A percentile compares a stretch with the other conserved stretches of the same genome.
phyloP scores from a whole-genome alignment of 2,888 invertebrate species.

The Dione juno region DNA sequence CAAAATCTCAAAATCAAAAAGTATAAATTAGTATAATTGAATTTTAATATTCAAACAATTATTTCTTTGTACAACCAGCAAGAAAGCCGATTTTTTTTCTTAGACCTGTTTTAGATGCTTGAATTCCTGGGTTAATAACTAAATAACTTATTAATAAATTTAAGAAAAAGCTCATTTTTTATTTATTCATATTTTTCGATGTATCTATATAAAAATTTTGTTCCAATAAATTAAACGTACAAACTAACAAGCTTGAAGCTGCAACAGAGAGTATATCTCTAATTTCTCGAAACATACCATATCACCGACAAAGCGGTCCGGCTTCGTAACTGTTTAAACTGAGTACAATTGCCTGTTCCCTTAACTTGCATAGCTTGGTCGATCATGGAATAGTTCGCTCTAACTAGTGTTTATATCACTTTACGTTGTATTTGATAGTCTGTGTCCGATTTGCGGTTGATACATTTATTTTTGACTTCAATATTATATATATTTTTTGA shows the following conservation, averaged over 20 bases:
- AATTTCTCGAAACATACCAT: constrained; percentile 15
- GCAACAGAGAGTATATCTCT: constrained; percentile 16
- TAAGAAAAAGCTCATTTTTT: too few relatives aligned
- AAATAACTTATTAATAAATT: too few relatives aligned
- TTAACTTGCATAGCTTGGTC: constrained; percentile 12
- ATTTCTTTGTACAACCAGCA: too few relatives aligned
- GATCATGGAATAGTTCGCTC: constrained; percentile 11
- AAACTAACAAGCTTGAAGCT: not conserved
- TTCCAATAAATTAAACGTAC: constrained; percentile 1
- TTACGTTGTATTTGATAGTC: not conserved
- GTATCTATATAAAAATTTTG: not conserved
- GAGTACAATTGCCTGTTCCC: constrained; percentile 24
- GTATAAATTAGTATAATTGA: too few relatives aligned
- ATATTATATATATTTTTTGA: too few relatives aligned
- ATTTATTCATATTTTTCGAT: too few relatives aligned
- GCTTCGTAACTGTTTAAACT: constrained; percentile 19
- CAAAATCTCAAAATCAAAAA: too few relatives aligned
- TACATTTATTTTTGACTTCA: too few relatives aligned
- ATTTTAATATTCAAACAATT: too few relatives aligned
- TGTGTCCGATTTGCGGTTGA: not conserved
- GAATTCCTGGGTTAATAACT: too few relatives aligned
- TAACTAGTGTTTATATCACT: not conserved
- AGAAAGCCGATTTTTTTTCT: too few relatives aligned
- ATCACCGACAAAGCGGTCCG: constrained; percentile 13
- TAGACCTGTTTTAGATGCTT: too few relatives aligned